Percentiles rank a stretch among this genome's conserved stretches.
phyloP scores from a whole-genome alignment of 92 coral and sea anemone species.

The Parazoanthus atlanticus region DNA sequence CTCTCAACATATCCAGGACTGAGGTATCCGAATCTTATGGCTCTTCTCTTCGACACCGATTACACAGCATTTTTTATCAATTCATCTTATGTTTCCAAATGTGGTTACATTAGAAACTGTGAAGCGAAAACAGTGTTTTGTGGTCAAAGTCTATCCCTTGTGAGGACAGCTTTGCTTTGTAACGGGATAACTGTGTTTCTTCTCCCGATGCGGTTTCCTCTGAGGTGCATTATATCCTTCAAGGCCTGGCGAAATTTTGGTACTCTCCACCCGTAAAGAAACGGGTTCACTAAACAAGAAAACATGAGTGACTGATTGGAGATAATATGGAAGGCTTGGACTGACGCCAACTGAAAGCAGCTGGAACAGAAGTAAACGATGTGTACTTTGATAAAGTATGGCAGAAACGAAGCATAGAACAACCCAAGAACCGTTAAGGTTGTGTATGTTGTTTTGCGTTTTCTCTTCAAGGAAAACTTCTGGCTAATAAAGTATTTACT shows the following conservation, averaged over 20 bases:
- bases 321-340: conserved; percentile 5
- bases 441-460: conserved; percentile 18
- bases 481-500: conserved; percentile 3
- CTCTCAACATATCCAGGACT: too few relatives aligned
- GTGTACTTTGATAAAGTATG: conserved; percentile 26
- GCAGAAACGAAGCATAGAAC: conserved; percentile 19
- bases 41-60: too few relatives aligned
- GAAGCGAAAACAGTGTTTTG: background rate
- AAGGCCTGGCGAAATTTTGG: conserved; percentile 27
- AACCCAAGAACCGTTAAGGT: conserved; percentile 4
- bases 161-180: background rate
- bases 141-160: background rate
- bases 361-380: conserved; percentile 18
- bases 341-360: background rate
- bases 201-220: background rate
- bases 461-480: conserved; percentile 26
- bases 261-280: conserved; percentile 24
- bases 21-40: too few relatives aligned
- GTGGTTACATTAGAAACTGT: background rate
- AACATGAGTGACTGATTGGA: conserved; percentile 27
- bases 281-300: conserved; percentile 16
- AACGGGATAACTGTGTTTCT: background rate
- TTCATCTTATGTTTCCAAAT: background rate
- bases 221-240: background rate
- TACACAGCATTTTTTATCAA: too few relatives aligned